A percentile compares a stretch with the other conserved stretches of the same genome.
phyloP scores from a whole-genome alignment of 2,113 vertebrate genomes.

The Lutjanus erythropterus region DNA sequence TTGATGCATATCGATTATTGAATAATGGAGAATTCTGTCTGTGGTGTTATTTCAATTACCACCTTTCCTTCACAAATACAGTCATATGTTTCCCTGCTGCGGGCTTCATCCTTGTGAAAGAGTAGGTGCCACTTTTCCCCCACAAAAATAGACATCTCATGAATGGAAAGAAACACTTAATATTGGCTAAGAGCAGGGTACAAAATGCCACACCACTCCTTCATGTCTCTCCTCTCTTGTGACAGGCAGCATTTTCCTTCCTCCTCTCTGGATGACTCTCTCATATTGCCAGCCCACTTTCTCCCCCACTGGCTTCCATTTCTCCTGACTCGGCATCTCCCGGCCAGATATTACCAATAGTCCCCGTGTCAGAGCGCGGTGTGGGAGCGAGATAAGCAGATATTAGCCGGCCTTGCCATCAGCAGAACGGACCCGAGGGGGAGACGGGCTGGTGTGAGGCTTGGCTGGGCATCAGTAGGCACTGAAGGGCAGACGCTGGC shows the following conservation, averaged over 20 bases:
- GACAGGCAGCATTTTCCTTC: constrained; percentile 4
- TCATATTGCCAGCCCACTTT: constrained; percentile 21
- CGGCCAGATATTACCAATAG: constrained; percentile 58
- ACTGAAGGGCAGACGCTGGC: constrained; percentile 58
- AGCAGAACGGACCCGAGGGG: constrained; percentile 52
- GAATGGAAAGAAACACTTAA: neutral
- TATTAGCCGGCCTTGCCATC: constrained; percentile 66
- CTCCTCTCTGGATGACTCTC: constrained; percentile 25
- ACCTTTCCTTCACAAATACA: neutral
- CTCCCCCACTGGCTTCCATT: constrained; percentile 44
- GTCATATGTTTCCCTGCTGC: neutral
- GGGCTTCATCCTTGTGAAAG: neutral
- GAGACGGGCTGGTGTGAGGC: neutral
- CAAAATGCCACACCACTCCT: constrained; percentile 18
- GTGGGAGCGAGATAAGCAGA: constrained; percentile 69
- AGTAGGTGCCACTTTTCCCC: neutral
- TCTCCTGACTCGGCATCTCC: constrained; percentile 62
- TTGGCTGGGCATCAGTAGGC: constrained; percentile 61
- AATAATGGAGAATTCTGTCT: neutral
- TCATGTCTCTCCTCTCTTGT: neutral
- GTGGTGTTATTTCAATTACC: neutral
- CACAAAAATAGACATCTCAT: neutral
- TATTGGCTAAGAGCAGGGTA: neutral
- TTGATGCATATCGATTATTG: neutral
- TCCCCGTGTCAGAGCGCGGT: constrained; percentile 41